Evolutionary conservation across 2,113 vertebrate species (phyloP), one percentile per base, ranked within the genome.

Genomic region (Cyphomyrus discorhynchus): DNA sequence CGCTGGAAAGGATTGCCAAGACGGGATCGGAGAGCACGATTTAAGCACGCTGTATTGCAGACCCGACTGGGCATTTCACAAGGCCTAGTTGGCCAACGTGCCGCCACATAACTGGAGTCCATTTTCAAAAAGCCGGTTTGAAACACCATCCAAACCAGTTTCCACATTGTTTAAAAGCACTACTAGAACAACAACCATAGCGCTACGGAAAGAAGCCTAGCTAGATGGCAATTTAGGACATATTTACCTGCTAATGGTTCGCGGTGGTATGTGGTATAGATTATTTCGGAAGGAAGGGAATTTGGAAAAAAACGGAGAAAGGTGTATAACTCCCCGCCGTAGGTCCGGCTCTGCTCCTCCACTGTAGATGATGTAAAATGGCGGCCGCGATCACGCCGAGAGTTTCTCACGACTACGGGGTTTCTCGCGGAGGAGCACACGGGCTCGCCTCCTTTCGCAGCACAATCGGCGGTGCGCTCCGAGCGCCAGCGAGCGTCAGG

Each of bases 301-400:
- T 56, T 45, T 92, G 46, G 21, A 87, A 82, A 88, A 70, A 90
- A 88, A 89, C 77, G 88, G 74, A 90, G 83, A 90, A 93, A 94
- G 90, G 91, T 92, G 90, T 92, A 92, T 24, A 90, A 92, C 93
- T 90, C 91, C 93, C 94, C 95, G 94, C 91, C 90, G 93, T 94
- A 95, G 94, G 92, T 95, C 91, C 89, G 92, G 92, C 93, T 93
- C 93, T 88, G 93, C 95, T 95, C 95, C 95, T 95, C 94, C 93
- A 94, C 96, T 96, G 95, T 96, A 94, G 96, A 95, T 95, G 95
- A 96, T 96, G 96, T 96, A 98, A 98, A 97, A 98, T 97, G 96
- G 96, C 96, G 95, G 95, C 95, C 94, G 94, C 90, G 91, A 90
- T 94, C 93, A 94, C 93, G 92, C 92, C 91, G 92, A 92, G 90